Evolutionary conservation across 2,113 vertebrate genomes (phyloP), one percentile per base, ranked within the genome.

Genomic region (Falcunculus frontatus): DNA sequence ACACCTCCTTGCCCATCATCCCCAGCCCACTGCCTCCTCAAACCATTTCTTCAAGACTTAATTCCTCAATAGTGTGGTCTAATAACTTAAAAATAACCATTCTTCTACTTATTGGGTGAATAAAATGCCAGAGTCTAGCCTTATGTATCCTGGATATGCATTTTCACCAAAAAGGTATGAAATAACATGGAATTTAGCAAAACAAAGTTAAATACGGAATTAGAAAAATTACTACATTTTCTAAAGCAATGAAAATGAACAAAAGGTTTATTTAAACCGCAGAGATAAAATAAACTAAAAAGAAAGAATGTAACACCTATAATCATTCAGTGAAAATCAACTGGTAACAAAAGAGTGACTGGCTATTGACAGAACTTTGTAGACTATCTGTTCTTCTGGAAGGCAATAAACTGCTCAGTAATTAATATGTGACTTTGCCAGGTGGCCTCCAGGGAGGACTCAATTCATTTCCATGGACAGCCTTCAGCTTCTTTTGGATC

Each of bases 401-500:
- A 82, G 46, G 20, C 14, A 70, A 49, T 1, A 44, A 59, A 69
- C 67, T 49, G 42, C 37, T 98, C 91, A 97, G 75, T 97, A 99
- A 96, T 97, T 98, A 93, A 23, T 98, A 98, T 16, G 98, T 93
- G 44, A 98, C 98, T 98, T 98, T 99, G 94, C 98, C 99, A 15
- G 99, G 98, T 76, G 99, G 99, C 90, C 98, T 99, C 99, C 99
- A 99, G 0, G 99, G 98, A 73, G 98, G 98, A 90, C 96, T 97
- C 2, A 96, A 80, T 62, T 98, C 98, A 75, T 97, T 96, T 42
- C 95, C 44, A 55, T 94, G 97, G 91, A 98, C 96, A 26, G 95
- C 94, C 76, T 97, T 97, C 37, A 97, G 96, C 72, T 97, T 98
- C 89, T 96, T 98, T 60, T 98, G 98, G 75, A 97, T 98, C 95